Evolutionary conservation across 1,140 invertebrate species (phyloP), one percentile per base, ranked within the genome.

Genomic region (Thaumatotibia leucotreta): DNA sequence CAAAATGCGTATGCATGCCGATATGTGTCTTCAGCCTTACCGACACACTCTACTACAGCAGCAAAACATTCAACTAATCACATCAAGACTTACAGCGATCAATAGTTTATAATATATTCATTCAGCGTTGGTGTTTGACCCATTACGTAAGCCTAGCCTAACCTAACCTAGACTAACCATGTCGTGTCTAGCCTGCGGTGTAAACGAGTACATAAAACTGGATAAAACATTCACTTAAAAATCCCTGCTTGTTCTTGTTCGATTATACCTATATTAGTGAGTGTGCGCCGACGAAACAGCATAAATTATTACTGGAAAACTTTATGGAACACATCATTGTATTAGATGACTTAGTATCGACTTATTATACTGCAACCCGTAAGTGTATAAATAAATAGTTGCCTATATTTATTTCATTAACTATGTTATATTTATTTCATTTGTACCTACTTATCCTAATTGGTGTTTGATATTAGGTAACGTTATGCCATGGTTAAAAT

Each of bases 321-420:
- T 69, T 81, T 80, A 64, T 86, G 84, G 84, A 89, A 89, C 84
- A 89, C 86, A 86, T 89, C 65, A 75, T 76, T 81, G 78, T 77
- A 80, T 72, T 78, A 79, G 76, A 35, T 73, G 67, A 83, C 73
- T 69, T 65, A 63, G 67, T 72, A 72, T 73, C 67, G 75, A 65
- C 66, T 72, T 75, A 79, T 73, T 66, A 27, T 24, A 54, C 50
- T 58, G 52, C 52, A 14, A 27, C 52, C 14, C 52, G 52, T 58
- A 17, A 9, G 24, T 58, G 27, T 58, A 58, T 58, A 58, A 58
- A 58, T 58, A 58, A 58, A 58, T 58, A 58, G 52, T 58, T 27
- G 24, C n/a, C 23, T 58, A 58, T 58, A 17, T 58, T 58, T 58
- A 58, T 58, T 58, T 58, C 52, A 58, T 52, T 52, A 23, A 50